Evolutionary conservation across 92 coral and sea anemone species (phyloP), one percentile per base, ranked within the genome.

Genomic region (Blastomussa wellsi): DNA sequence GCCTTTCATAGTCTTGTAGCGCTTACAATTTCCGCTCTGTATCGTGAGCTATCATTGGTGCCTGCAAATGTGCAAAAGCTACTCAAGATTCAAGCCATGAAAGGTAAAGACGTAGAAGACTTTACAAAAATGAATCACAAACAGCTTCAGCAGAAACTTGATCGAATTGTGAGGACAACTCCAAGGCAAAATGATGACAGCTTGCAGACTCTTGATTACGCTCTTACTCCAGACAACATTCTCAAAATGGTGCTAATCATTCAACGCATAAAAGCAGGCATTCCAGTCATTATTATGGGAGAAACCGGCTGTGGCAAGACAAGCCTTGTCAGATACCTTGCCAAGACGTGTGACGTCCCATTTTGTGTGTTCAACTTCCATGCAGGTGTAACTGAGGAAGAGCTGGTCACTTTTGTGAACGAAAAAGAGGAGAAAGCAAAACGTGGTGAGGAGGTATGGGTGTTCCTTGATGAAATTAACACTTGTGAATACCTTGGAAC

Each of bases 261-360:
- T 60, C 98, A 94, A 80, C 93, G 99, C 74, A 92, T 94, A 62
- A 92, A 93, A 49, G 96, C 99, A 32, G 78, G 86, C 59, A 90
- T 92, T 55, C 99, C 99, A 0, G 98, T 96, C 33, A 92, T 96
- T 74, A 82, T 96, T 9, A 96, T 96, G 99, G 99, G 99, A 0
- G 99, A 96, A 85, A 96, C 99, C 19, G 99, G 99, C 60, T 96
- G 99, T 82, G 99, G 99, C 1, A 96, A 96, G 80, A 96, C 99
- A 2, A 96, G 98, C 77, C 93, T 96, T 35, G 98, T 96, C 7
- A 87, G 96, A 33, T 96, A 96, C 89, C 89, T 96, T 44, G 99
- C 99, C 19, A 83, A 78, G 36, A 92, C 97, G 7, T 93, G 99
- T 79, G 90, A 86, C 9, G 89, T 90, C 59, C 91, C 91, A 14